Base-by-base conservation (phyloP, 2,113 vertebrate species). In the Syngnathus scovelli region DNA sequence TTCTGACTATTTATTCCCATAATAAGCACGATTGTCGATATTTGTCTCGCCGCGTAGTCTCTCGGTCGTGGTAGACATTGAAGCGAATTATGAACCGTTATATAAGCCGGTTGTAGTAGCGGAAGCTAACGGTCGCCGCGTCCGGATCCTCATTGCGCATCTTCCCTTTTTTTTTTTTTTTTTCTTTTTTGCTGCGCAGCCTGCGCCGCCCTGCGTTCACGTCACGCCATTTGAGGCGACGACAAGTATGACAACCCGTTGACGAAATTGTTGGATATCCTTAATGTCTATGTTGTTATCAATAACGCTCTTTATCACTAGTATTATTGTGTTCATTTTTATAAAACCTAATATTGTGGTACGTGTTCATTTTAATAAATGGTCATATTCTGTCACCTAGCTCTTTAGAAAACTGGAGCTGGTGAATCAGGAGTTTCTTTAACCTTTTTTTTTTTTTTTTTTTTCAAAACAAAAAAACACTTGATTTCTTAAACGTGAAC, bases 81-180 rank as follows among this genome's bases (percentile, higher is more conserved):
- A 11, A 62, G 1, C 1, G 23, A 3, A 54, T 74, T 67, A 8
- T 75, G 3, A 11, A 12, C 13, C n/a, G 6, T 84, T 84, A 77
- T 75, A 62, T 76, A 77, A 77, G 18, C 0, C 0, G 19, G 12
- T 16, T 55, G 38, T 76, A 23, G 37, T 18, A 76, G 75, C 78
- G 27, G 19, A 33, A 48, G 85, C 83, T 86, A 81, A 68, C 71
- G 79, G 72, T 76, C 39, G 39, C 69, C 52, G 39, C 38, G 33
- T 66, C 12, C n/a, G 71, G 46, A 44, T 69, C 55, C 60, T 41
- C 39, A 41, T 33, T 74, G 41, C 80, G 78, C 78, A 77, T 83
- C 75, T 69, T 67, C 43, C 7, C 19, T 37, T 58, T 37, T 36
- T 58, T 37, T 41, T 21, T 61, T 60, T 33, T 56, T 33, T 36